Conservation (phyloP, 2,797 vertebrate genomes). For the Synaphobranchus kaupii region DNA sequence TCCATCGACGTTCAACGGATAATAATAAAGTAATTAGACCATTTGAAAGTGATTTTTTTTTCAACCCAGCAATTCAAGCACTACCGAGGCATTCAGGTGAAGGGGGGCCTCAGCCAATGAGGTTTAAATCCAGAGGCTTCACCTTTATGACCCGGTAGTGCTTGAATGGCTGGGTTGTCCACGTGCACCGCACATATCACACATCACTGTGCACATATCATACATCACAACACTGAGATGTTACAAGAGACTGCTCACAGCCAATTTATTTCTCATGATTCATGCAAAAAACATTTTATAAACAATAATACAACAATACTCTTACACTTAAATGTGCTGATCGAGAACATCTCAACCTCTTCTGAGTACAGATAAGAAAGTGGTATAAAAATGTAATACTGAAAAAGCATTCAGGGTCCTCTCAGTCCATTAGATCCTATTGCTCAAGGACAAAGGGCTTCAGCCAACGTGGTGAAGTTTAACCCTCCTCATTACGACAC, state of each 20-base stretch:
- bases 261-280: neutral
- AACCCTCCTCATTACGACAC: neutral
- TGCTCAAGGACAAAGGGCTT: neutral
- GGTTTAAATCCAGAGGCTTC: no score
- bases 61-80: neutral
- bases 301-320: neutral
- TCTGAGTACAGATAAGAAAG: neutral
- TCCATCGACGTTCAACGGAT: neutral
- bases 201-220: neutral
- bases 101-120: no score
- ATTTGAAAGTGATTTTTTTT: no score
- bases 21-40: neutral
- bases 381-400: constrained; percentile 5
- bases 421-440: neutral
- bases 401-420: neutral
- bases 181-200: neutral
- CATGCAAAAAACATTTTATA: neutral
- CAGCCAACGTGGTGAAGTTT: neutral
- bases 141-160: neutral
- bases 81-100: neutral
- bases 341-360: neutral
- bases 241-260: neutral
- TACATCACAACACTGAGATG: neutral
- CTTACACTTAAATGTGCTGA: neutral
- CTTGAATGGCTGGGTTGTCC: neutral